Conservation (phyloP, 2,797 vertebrate species). For the Oryzias sinensis region DNA sequence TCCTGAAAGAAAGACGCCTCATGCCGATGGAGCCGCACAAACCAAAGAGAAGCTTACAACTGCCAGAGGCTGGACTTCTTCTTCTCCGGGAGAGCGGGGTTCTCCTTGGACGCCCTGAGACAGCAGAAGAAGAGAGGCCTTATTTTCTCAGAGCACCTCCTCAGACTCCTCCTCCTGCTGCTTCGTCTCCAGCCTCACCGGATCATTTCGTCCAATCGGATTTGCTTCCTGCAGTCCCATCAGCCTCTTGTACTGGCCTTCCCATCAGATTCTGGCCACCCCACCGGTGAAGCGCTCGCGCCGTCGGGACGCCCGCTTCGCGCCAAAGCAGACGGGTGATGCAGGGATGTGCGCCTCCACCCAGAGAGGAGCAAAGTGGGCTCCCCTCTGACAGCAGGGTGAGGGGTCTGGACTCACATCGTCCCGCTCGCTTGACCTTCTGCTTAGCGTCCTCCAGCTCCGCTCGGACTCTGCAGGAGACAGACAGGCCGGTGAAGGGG, state of each 20-base stretch:
- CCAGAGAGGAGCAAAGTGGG: too few species aligned
- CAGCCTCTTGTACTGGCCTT: constrained; percentile 92
- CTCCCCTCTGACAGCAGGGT: too few species aligned
- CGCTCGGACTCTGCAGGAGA: constrained; percentile 81
- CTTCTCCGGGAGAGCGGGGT: constrained; percentile 91
- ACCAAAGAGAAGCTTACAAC: constrained; percentile 84
- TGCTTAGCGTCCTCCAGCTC: constrained; percentile 86
- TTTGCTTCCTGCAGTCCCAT: constrained; percentile 98
- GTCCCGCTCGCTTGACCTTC: constrained; percentile 89
- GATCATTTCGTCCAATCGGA: constrained; percentile 98
- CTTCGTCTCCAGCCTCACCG: constrained; percentile 69
- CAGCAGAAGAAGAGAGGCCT: background rate
- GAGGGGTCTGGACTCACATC: constrained; percentile 80
- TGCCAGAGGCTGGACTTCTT: constrained; percentile 99
- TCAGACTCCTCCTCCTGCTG: background rate
- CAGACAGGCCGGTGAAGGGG: too few species aligned
- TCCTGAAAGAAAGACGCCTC: constrained; percentile 10
- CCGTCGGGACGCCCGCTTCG: constrained; percentile 92
- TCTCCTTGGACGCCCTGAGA: constrained; percentile 91
- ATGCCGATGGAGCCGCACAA: constrained; percentile 13
- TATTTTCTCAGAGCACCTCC: background rate
- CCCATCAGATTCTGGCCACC: constrained; percentile 98
- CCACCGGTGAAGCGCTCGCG: constrained; percentile 94
- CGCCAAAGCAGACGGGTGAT: constrained; percentile 28
- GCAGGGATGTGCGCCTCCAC: background rate